Conservation (phyloP, 2,113 vertebrate species). For the Apodemus sylvaticus region DNA sequence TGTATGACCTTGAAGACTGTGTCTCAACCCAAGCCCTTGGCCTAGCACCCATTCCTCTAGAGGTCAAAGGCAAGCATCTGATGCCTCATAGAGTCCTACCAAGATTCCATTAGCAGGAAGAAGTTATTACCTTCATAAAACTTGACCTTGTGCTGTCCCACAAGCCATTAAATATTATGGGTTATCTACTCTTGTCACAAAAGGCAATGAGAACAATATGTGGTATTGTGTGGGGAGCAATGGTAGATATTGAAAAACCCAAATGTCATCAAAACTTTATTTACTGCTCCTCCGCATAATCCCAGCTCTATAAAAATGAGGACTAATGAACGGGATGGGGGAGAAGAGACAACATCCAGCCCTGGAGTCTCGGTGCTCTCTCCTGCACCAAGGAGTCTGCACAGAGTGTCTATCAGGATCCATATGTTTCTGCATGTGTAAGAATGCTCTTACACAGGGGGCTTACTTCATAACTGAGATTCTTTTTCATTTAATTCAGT, state of each 20-base stretch:
- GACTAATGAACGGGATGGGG: constrained; percentile 45
- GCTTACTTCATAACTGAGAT: constrained; percentile 79
- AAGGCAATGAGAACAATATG: constrained; percentile 69
- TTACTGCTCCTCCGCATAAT: constrained; percentile 54
- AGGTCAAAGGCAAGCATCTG: constrained; percentile 22
- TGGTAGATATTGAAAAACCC: constrained; percentile 51
- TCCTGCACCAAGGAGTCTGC: constrained; percentile 52
- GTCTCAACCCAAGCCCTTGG: background rate
- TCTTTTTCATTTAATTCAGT: constrained; percentile 85
- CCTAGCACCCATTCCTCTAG: background rate
- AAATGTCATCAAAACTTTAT: constrained; percentile 59
- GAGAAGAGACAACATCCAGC: background rate
- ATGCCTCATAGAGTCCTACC: constrained; percentile 10
- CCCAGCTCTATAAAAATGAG: constrained; percentile 30
- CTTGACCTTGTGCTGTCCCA: constrained; percentile 37
- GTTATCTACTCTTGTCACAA: constrained; percentile 59
- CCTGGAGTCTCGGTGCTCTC: background rate
- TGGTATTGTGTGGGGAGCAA: constrained; percentile 35
- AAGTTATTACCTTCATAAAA: constrained; percentile 70
- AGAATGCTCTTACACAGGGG: constrained; percentile 72
- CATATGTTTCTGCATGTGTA: constrained; percentile 71
- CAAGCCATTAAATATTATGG: constrained; percentile 42
- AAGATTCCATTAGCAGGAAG: constrained; percentile 55
- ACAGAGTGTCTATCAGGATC: constrained; percentile 60
- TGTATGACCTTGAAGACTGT: background rate